Evolutionary conservation across 1,140 invertebrate species (phyloP), one percentile per base, ranked within the genome.

Genomic region (Cryptotermes secundus): DNA sequence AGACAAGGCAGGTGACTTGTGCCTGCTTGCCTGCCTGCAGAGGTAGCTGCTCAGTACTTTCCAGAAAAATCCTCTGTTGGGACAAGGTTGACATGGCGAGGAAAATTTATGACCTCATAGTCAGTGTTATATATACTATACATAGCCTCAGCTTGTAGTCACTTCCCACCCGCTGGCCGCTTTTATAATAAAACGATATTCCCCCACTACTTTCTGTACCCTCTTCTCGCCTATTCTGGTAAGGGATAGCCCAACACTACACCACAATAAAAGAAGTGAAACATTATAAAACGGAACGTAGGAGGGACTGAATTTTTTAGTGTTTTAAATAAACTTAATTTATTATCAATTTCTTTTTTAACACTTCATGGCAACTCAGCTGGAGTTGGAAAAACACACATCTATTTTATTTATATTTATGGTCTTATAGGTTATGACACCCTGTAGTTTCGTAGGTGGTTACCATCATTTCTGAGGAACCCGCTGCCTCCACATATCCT

Each of bases 11-110:
- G 24, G 53, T 42, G 31, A 72, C 34, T 42, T 38, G 82, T 38
- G n/a, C 34, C 6, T 31, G 53, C 34, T 22, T 38, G n/a, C 34
- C 6, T 31, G 53, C 34, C 35, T 34, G 1, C 31, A 31, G 36
- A 34, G 38, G 42, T 35, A 79, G 80, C 80, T 81, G 26, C 80
- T 35, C 80, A 24, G 42, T 81, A 35, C 35, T n/a, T 82, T 82
- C 53, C 81, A 42, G 19, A n/a, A 65, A 65, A 65, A 65, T 83
- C 59, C 83, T 59, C 35, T 72, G 53, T 83, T 72, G 49, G 83
- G 83, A 83, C 83, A 83, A 83, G 83, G 83, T 72, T 83, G 83
- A 83, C 83, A 34, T 42, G 83, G 59, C 83, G 83, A 34, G 59
- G 83, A 83, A 79, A 45, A 83, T 83, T 83, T 83, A 83, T 59